phyloP scores from a whole-genome alignment of 2,797 vertebrate species.

The Staurois parvus region DNA sequence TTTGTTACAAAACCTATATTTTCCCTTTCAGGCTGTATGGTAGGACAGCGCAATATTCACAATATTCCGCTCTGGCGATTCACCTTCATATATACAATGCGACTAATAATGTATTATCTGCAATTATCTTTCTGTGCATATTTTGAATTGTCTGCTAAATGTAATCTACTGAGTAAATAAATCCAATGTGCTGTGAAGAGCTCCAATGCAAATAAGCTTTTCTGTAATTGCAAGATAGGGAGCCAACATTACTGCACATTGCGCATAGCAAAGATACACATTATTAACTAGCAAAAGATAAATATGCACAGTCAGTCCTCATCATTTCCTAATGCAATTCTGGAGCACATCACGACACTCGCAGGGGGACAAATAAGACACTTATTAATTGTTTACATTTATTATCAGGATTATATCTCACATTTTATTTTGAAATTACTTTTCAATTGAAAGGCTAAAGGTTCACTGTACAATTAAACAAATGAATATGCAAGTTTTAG shows the following conservation, averaged over 20 bases:
- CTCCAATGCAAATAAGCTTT: slow-evolving; percentile 60
- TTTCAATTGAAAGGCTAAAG: slow-evolving; percentile 36
- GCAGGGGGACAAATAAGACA: slow-evolving; percentile 47
- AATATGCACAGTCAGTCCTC: slow-evolving; percentile 59
- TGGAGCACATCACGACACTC: slow-evolving; percentile 37
- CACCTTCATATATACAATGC: slow-evolving; percentile 33
- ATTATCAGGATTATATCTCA: slow-evolving; percentile 46
- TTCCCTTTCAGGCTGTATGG: slow-evolving; percentile 29
- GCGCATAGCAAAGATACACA: slow-evolving; percentile 52
- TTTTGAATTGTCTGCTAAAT: slow-evolving; percentile 56
- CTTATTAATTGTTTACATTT: slow-evolving; percentile 62
- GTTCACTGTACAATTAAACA: slow-evolving; percentile 28
- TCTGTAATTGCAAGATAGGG: slow-evolving; percentile 61
- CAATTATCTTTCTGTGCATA: slow-evolving; percentile 59
- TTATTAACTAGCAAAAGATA: slow-evolving; percentile 58
- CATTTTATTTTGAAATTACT: slow-evolving; percentile 34
- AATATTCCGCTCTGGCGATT: slow-evolving; percentile 4
- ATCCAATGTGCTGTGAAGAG: slow-evolving; percentile 61
- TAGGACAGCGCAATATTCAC: slow-evolving; percentile 4
- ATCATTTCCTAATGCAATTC: slow-evolving; percentile 47
- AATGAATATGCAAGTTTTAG: neutral
- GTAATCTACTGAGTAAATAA: slow-evolving; percentile 61
- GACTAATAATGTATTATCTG: slow-evolving; percentile 46
- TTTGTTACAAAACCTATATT: slow-evolving; percentile 42
- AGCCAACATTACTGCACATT: slow-evolving; percentile 49